Conservation (phyloP, 2,113 vertebrate genomes). For the Cariama cristata region DNA sequence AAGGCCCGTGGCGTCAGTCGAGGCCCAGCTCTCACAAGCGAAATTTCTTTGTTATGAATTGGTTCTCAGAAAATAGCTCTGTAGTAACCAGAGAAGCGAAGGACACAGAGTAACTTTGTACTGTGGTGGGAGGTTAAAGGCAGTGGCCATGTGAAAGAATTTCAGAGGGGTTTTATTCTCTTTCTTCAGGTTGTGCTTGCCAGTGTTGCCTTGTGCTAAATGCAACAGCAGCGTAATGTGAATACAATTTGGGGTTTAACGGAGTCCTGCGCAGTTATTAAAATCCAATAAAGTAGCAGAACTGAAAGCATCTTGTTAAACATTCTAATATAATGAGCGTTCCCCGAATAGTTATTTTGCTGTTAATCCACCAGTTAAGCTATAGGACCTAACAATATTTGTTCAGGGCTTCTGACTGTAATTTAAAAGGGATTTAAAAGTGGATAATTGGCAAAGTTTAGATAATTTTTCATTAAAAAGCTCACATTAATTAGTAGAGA, state of each 20-base stretch:
- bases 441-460: conserved; percentile 56
- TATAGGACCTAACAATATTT: conserved; percentile 47
- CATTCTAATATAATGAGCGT: conserved; percentile 26
- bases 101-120: conserved; percentile 88
- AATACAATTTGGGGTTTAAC: conserved; percentile 53
- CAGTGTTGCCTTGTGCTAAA: conserved; percentile 67
- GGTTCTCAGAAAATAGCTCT: conserved; percentile 85
- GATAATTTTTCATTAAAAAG: conserved; percentile 33
- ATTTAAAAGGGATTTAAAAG: conserved; percentile 69
- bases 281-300: conserved; percentile 57
- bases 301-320: conserved; percentile 51
- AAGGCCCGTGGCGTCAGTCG: conserved; percentile 85
- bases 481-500: conserved; percentile 28
- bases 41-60: conserved; percentile 88
- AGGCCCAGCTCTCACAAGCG: conserved; percentile 79
- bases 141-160: conserved; percentile 81
- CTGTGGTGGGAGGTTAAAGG: conserved; percentile 80
- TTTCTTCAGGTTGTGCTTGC: conserved; percentile 69
- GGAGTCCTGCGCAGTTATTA: conserved; percentile 46
- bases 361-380: conserved; percentile 64
- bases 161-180: conserved; percentile 77
- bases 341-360: conserved; percentile 62
- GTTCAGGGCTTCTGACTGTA: conserved; percentile 36
- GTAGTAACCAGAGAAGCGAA: conserved; percentile 83
- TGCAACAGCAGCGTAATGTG: conserved; percentile 1